Evolutionary conservation across 37 sponge, comb jelly and placozoan species (phyloP).

Genomic region (Crambe crambe): DNA sequence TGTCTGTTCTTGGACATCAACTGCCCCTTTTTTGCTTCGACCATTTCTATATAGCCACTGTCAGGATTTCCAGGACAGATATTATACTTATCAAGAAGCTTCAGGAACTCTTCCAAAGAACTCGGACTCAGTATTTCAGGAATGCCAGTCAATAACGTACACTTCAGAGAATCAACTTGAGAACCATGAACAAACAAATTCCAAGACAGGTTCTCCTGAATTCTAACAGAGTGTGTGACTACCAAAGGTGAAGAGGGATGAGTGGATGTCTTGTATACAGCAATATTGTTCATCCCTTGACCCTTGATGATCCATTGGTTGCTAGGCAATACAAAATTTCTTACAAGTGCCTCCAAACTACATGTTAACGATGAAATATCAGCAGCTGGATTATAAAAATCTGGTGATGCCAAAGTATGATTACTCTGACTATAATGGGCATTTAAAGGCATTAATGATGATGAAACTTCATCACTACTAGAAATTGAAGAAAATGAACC

Average conservation of each 20-base stretch:
- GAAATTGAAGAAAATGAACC: no score
- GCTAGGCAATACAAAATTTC: neutral
- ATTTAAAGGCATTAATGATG: no score
- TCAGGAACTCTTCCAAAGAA: constrained; percentile 14
- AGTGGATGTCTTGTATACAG: neutral
- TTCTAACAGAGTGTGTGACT: constrained; percentile 24
- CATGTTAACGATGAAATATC: no score
- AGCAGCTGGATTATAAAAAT: no score
- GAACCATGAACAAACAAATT: constrained; percentile 23
- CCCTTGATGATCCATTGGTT: neutral
- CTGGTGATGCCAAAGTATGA: no score
- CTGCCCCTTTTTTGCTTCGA: constrained; percentile 31
- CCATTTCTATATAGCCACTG: constrained; percentile 22
- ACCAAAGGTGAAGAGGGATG: neutral
- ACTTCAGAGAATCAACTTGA: neutral
- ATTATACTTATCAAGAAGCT: neutral
- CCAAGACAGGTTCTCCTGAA: constrained; percentile 35
- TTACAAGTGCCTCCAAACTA: neutral
- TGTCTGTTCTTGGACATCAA: constrained; percentile 30
- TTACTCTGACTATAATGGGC: no score
- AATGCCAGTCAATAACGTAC: constrained; percentile 2
- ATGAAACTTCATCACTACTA: no score
- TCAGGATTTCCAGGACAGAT: constrained; percentile 49
- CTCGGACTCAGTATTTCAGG: neutral
- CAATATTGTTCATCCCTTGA: neutral